Evolutionary conservation across 2,797 vertebrate genomes (phyloP).

Genomic region (Meda fulgida): DNA sequence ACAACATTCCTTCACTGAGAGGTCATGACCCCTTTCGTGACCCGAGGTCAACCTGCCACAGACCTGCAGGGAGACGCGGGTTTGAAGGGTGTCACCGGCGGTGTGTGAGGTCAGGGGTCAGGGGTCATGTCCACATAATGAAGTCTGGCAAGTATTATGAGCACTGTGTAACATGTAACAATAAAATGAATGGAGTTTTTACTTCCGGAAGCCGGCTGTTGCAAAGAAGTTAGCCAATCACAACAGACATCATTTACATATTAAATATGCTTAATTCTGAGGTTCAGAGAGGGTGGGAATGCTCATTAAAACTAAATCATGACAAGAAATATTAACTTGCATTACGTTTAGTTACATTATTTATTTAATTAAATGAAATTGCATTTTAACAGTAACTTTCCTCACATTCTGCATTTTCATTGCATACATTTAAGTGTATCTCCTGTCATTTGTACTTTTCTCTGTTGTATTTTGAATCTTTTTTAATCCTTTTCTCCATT

Average conservation of each 20-base stretch:
- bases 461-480: not conserved
- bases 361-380: not conserved
- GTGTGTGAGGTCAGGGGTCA: constrained; percentile 3
- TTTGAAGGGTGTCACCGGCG: not conserved
- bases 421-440: not conserved
- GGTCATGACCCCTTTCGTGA: constrained; percentile 24
- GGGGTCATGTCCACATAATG: constrained; percentile 11
- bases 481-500: not conserved
- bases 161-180: not conserved
- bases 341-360: not conserved
- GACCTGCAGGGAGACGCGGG: not conserved
- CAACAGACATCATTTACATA: not conserved
- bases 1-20: constrained; percentile 30
- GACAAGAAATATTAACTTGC: not conserved
- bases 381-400: not conserved
- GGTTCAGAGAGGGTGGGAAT: not conserved
- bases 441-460: too few species aligned
- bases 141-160: not conserved
- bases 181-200: not conserved
- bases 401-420: not conserved
- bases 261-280: not conserved
- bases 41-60: constrained; percentile 39
- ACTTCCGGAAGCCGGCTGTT: not conserved
- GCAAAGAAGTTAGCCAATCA: not conserved
- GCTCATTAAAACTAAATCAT: not conserved